These are phyloP conservation scores for Rhincodon typus DNA, from an alignment of 2,797 vertebrate species.

Conservation along the genomic window DNA sequence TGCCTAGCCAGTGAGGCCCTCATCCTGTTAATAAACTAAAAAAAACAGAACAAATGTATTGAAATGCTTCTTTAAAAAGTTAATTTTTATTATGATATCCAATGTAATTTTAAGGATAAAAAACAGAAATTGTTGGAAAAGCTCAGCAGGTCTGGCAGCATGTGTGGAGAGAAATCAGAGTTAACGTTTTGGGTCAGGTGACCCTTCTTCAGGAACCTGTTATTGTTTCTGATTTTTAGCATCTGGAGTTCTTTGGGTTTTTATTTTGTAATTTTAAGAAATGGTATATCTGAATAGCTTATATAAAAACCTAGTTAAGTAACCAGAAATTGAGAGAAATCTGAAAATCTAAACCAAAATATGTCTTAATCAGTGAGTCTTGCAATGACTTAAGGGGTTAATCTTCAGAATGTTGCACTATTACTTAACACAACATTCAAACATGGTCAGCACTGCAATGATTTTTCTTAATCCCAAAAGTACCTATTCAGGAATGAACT, in stretches of 20 bases:
- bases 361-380: not conserved
- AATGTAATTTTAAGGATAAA: too few species aligned
- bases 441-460: not conserved
- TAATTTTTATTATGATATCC: not conserved
- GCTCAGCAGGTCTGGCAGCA: too few species aligned
- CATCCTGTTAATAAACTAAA: too few species aligned
- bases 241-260: too few species aligned
- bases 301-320: not conserved
- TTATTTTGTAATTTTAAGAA: too few species aligned
- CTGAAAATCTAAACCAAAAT: not conserved
- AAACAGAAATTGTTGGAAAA: too few species aligned
- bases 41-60: not conserved
- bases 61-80: not conserved
- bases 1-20: too few species aligned
- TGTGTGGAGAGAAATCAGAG: too few species aligned
- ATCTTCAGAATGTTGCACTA: too few species aligned
- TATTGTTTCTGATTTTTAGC: too few species aligned
- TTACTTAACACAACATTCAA: not conserved
- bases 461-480: not conserved
- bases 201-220: too few species aligned
- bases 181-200: too few species aligned
- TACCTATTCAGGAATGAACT: not conserved
- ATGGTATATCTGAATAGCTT: not conserved
- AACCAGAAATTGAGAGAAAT: not conserved
- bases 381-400: not conserved